A percentile compares a stretch with the other conserved stretches of the same genome.
Evolutionary conservation across 2,797 vertebrate species (phyloP).

Genomic region (Enteromius trimaculatus): DNA sequence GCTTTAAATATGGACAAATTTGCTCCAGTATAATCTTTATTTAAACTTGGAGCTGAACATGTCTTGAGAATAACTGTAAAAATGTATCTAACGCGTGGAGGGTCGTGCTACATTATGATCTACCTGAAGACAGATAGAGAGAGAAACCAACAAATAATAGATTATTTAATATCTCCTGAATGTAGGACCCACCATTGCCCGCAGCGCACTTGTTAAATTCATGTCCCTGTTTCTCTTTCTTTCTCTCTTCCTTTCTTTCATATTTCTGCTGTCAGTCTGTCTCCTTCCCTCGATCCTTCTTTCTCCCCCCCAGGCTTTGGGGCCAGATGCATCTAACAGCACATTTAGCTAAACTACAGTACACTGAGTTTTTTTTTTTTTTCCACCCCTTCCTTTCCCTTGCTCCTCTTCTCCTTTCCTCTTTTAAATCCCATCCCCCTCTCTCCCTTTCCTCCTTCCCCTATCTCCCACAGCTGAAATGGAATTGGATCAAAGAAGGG

Average conservation of each 20-base stretch:
- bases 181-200: conserved; percentile 79
- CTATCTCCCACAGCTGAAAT: conserved; percentile 91
- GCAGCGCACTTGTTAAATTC: conserved; percentile 90
- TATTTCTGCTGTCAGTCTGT: conserved; percentile 34
- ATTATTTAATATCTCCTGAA: conserved; percentile 81
- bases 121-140: conserved; percentile 25
- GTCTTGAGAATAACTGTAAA: background rate
- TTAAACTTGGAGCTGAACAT: conserved; percentile 79
- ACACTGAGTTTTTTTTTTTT: conserved; percentile 91
- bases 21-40: conserved; percentile 78
- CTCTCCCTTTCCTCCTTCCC: conserved; percentile 62
- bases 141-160: conserved; percentile 33
- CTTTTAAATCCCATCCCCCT: conserved; percentile 47
- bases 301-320: conserved; percentile 81
- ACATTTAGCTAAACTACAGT: conserved; percentile 96
- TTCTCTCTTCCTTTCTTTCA: conserved; percentile 58
- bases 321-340: conserved; percentile 95
- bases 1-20: background rate
- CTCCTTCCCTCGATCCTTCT: conserved; percentile 32
- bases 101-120: conserved; percentile 31
- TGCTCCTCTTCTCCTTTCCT: conserved; percentile 31
- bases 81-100: conserved; percentile 70
- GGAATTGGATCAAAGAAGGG: conserved; percentile 96
- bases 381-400: conserved; percentile 71
- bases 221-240: conserved; percentile 89